Conservation (phyloP, 53 echinoderm and acorn worm genomes). For the Henricia sp. region DNA sequence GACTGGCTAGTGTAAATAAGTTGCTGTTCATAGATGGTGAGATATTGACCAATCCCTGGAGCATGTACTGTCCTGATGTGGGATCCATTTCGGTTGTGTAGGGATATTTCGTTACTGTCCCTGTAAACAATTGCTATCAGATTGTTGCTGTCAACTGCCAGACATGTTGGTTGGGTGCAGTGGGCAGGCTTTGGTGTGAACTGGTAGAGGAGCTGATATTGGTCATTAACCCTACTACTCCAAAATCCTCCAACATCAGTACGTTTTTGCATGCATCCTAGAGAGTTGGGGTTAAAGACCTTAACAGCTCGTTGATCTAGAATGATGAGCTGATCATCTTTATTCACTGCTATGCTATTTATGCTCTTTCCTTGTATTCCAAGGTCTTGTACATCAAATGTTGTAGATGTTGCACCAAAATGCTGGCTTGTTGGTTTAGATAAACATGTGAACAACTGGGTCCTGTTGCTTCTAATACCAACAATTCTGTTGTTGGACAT, state of each 20-base stretch:
- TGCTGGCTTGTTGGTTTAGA: no score
- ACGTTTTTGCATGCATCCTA: no score
- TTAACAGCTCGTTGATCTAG: background rate
- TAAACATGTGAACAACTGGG: no score
- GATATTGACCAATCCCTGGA: constrained; percentile 22
- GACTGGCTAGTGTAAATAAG: constrained; percentile 19
- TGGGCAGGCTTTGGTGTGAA: background rate
- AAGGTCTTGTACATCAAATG: no score
- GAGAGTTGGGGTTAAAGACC: no score
- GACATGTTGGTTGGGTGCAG: constrained; percentile 2
- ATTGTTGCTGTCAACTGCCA: constrained; percentile 20
- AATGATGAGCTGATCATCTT: background rate
- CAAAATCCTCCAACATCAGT: no score
- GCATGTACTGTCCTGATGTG: constrained; percentile 10
- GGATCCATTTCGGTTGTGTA: constrained; percentile 21
- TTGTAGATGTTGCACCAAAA: no score
- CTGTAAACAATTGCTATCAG: constrained; percentile 12
- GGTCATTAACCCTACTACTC: constrained; percentile 1
- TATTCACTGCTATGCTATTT: constrained; percentile 12
- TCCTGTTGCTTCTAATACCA: no score
- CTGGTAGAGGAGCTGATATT: background rate
- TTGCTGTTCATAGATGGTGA: constrained; percentile 7
- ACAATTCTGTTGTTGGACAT: no score
- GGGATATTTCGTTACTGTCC: constrained; percentile 8
- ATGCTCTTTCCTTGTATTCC: background rate